These are phyloP conservation scores for Helicolenus hilgendorfi DNA, from an alignment of 2,797 vertebrate species.

Conservation along the genomic window DNA sequence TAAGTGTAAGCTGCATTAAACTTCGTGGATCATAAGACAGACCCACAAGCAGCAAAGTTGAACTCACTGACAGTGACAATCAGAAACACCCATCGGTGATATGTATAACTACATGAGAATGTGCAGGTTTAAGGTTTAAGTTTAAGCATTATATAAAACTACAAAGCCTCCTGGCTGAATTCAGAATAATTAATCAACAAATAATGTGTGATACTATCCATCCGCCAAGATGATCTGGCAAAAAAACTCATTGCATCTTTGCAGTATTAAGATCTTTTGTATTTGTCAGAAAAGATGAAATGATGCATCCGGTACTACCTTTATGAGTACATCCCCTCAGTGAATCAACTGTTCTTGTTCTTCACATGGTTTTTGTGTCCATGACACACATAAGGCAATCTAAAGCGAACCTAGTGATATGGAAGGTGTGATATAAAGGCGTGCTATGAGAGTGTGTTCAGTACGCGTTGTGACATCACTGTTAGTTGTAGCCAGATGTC, in stretches of 20 bases:
- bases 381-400: background rate
- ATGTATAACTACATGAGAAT: background rate
- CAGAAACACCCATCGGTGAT: background rate
- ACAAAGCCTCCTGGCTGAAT: background rate
- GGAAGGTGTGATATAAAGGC: background rate
- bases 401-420: background rate
- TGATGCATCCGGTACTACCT: background rate
- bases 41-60: background rate
- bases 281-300: background rate
- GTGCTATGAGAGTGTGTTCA: background rate
- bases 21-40: background rate
- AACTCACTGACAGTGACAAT: background rate
- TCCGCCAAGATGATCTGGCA: background rate
- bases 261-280: background rate
- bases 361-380: background rate
- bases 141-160: background rate
- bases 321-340: background rate
- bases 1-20: background rate
- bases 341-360: background rate
- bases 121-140: background rate
- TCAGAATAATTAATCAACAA: background rate
- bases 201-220: background rate
- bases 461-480: background rate
- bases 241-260: background rate
- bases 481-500: background rate